A percentile compares a stretch with the other conserved stretches of the same genome.
phyloP scores from a whole-genome alignment of 1,140 invertebrate species.

The Mya arenaria region DNA sequence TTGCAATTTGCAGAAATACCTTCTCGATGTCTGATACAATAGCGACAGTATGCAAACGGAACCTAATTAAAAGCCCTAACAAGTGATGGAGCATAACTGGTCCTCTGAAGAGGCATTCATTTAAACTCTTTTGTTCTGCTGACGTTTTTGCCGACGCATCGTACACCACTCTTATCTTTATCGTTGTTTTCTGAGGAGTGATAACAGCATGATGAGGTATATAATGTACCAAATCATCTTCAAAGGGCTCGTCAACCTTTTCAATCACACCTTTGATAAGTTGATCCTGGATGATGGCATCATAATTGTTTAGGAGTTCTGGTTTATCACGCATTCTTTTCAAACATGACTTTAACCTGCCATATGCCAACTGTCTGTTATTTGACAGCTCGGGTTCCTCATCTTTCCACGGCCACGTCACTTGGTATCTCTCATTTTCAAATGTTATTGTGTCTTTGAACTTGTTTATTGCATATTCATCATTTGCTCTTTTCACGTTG shows the following conservation, averaged over 20 bases:
- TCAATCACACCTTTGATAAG: neutral
- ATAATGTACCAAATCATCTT: neutral
- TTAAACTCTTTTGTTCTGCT: neutral
- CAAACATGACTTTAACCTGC: neutral
- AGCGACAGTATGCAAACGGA: neutral
- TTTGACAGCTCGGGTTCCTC: neutral
- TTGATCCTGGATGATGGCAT: slow-evolving; percentile 13
- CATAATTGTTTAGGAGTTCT: slow-evolving; percentile 5
- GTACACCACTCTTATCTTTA: neutral
- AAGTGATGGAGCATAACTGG: neutral
- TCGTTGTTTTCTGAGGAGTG: slow-evolving; percentile 7
- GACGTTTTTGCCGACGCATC: slow-evolving; percentile 1
- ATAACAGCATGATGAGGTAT: slow-evolving; percentile 33
- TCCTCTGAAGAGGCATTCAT: slow-evolving; percentile 3
- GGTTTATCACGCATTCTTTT: slow-evolving; percentile 5
- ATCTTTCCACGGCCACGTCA: slow-evolving; percentile 10
- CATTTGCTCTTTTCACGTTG: neutral
- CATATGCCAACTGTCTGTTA: neutral
- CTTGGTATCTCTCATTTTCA: slow-evolving; percentile 1
- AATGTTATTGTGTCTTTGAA: slow-evolving; percentile 6
- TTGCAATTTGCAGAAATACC: neutral
- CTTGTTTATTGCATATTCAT: neutral
- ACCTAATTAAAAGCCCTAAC: neutral
- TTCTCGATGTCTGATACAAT: slow-evolving; percentile 1
- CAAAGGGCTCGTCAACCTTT: neutral